Percentiles rank a stretch among this genome's conserved stretches.
phyloP scores from a whole-genome alignment of 2,797 vertebrate genomes.

The Anas acuta region DNA sequence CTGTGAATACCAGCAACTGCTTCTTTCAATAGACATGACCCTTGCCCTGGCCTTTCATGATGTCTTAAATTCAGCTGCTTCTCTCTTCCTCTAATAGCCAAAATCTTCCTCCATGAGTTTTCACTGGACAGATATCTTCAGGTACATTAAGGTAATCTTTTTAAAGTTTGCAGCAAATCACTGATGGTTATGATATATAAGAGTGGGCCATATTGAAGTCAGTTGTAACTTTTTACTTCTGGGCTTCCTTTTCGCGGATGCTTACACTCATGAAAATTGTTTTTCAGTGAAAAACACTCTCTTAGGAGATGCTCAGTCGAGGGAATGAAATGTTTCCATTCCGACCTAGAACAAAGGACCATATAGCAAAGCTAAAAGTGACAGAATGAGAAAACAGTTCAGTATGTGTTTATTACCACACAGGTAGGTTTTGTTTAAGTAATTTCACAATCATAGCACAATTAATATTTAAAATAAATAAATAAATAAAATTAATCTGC shows the following conservation, averaged over 20 bases:
- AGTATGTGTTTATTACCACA: background rate
- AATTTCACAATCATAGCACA: background rate
- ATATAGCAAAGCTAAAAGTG: background rate
- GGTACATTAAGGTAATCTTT: background rate
- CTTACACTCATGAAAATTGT: background rate
- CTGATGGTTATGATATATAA: background rate
- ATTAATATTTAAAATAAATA: background rate
- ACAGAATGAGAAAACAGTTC: background rate
- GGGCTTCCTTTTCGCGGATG: background rate
- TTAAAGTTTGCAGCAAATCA: background rate
- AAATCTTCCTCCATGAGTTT: background rate
- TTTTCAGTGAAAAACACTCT: background rate
- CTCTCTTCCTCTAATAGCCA: background rate
- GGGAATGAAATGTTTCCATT: background rate
- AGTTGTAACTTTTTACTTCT: background rate
- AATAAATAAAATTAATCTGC: background rate
- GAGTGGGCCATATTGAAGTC: background rate
- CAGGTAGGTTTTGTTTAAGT: background rate
- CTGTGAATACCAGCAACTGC: background rate
- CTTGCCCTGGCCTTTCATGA: background rate
- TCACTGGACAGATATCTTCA: background rate
- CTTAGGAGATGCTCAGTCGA: background rate
- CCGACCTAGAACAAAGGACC: background rate
- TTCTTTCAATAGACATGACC: background rate
- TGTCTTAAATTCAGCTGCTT: background rate